Base-by-base conservation (phyloP, 1,140 invertebrate species). In the Agrypnia vestita region DNA sequence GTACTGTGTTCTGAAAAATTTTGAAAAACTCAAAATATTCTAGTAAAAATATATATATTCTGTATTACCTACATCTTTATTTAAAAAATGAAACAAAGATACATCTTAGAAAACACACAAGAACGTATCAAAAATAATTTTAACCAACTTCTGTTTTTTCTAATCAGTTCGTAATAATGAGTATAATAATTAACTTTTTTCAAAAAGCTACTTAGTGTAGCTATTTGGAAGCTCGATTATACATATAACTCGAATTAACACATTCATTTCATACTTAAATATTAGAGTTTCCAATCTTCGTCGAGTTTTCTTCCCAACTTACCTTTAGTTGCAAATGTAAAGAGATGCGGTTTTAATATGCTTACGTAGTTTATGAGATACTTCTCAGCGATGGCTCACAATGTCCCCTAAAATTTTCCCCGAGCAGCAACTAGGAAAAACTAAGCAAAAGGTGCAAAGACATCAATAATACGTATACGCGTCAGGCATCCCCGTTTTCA, bases 241-340 rank as follows among this genome's bases (percentile, higher is more conserved):
- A 35, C 25, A 35, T 35, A 35, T 3, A 35, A 35, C 25, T 35
- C 6, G 25, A 35, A 35, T 35, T 35, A 35, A 35, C 55, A 21
- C 15, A 59, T 21, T 59, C 1, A 11, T n/a, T 59, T 21, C 55
- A 3, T 19, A 19, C 12, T 15, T 19, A 59, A 59, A 59, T 59
- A 59, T 59, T 59, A 19, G 12, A 59, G 21, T 21, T 59, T 59
- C 15, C 25, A 59, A 59, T 19, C 15, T 59, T 59, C 12, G 55
- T 59, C 21, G 55, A 59, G 21, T 59, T 19, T 59, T 21, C 17
- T 59, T 59, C 21, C 21, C 55, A 59, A 21, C 15, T 59, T 19
- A 59, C 15, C 21, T 59, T 21, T n/a, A 59, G 15, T 59, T 59
- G 55, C 55, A 59, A 59, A 59, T 59, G 17, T 59, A 59, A 21